Conservation (phyloP, 2,113 vertebrate genomes). For the Opisthocomus hoazin region DNA sequence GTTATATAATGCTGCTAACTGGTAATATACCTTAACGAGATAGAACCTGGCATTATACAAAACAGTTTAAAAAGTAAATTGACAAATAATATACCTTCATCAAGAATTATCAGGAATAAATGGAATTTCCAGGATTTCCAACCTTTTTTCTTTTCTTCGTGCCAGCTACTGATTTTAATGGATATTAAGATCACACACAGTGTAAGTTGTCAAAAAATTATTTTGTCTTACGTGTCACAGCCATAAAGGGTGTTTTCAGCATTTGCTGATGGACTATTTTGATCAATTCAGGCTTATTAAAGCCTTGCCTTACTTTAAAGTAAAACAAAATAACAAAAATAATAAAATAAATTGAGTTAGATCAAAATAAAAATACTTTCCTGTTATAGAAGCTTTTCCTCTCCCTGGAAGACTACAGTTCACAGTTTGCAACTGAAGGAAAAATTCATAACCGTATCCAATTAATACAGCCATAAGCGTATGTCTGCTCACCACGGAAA, state of each 20-base stretch:
- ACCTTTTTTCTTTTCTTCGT: background rate
- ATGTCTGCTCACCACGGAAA: background rate
- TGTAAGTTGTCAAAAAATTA: background rate
- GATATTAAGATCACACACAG: background rate
- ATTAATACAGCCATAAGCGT: background rate
- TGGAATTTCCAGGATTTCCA: background rate
- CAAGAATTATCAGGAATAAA: background rate
- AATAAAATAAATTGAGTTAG: background rate
- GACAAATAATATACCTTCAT: background rate
- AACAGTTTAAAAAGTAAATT: slow-evolving; percentile 15
- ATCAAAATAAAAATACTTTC: background rate
- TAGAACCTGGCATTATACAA: background rate
- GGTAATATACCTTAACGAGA: slow-evolving; percentile 7
- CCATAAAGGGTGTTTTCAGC: background rate
- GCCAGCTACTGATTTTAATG: background rate
- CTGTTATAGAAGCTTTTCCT: background rate
- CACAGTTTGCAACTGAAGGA: background rate
- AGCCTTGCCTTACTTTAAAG: background rate
- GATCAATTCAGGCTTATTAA: background rate
- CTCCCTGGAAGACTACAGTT: background rate
- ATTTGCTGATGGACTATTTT: background rate
- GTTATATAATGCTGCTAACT: slow-evolving; percentile 8
- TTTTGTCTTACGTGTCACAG: background rate
- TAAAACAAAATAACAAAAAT: background rate
- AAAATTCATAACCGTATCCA: background rate